Base-by-base conservation (phyloP, 1,140 invertebrate species). In the Kradibia gibbosae region DNA sequence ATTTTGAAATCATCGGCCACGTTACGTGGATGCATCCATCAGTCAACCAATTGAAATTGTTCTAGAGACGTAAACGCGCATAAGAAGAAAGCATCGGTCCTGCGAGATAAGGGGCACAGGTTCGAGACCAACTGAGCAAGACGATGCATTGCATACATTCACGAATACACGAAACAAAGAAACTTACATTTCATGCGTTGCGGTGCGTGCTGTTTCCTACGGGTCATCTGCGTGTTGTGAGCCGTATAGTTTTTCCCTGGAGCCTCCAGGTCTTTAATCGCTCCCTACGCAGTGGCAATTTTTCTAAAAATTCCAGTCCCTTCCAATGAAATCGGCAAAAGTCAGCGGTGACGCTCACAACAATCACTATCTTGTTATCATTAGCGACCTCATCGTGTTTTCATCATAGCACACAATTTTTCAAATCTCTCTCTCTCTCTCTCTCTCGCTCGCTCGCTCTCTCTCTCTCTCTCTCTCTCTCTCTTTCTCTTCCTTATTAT, bases 121-220 rank as follows among this genome's bases (percentile, higher is more conserved):
- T 45, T 45, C 42, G n/a, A 45, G 42, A 45, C 42, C 13, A 8
- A 45, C 13, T 45, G 42, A 45, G 13, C 42, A 8, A 45, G 13
- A 45, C 42, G 13, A 13, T n/a, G n/a, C n/a, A n/a, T n/a, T n/a
- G n/a, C 13, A 8, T 45, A 45, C 42, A 13, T 45, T 45, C 5
- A 13, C 42, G 13, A 13, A 8, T 45, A 45, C 7, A 53, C 28
- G 8, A 48, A 39, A 34, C 2, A 48, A 34, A 42, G 3, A 53
- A 55, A 90, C 90, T 91, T 83, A 91, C 90, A 91, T 91, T 91
- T 91, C 90, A 91, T 91, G 80, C 90, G 89, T 91, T 91, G 89
- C 84, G 90, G 90, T 80, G 89, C 89, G 88, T 91, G 89, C 85
- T 91, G 90, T 91, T 91, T 91, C 87, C 89, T 90, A 86, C 90